Percentiles rank a stretch among this genome's conserved stretches.
These are phyloP conservation scores for Neofelis nebulosa DNA, from an alignment of 2,113 vertebrate genomes.

Conservation along the genomic window DNA sequence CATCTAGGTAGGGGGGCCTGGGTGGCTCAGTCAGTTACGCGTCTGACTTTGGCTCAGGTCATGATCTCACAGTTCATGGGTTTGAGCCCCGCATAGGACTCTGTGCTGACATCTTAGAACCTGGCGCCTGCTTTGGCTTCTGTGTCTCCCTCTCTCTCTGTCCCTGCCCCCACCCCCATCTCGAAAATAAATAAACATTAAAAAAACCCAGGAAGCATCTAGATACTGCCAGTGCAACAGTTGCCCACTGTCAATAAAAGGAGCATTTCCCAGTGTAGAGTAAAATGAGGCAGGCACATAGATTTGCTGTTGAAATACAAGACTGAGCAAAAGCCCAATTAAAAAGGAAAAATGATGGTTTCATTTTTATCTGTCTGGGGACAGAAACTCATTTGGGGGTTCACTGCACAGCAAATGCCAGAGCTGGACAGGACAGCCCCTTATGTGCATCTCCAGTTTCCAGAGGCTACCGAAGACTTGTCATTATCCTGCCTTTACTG, in stretches of 20 bases:
- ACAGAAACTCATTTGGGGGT: conserved; percentile 81
- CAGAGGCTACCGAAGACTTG: neutral
- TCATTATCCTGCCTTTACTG: neutral
- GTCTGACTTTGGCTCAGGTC: no score
- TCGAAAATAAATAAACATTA: no score
- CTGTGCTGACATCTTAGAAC: no score
- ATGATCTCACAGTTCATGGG: no score
- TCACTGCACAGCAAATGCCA: conserved; percentile 80
- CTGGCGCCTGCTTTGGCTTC: no score
- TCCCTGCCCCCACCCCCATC: no score
- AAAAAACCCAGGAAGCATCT: conserved; percentile 62
- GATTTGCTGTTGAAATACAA: conserved; percentile 77
- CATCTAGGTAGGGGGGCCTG: conserved; percentile 4
- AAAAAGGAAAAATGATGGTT: neutral
- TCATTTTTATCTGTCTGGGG: conserved; percentile 68
- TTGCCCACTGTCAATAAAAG: conserved; percentile 77
- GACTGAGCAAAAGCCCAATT: conserved; percentile 67
- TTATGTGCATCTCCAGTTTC: conserved; percentile 3
- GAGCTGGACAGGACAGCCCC: conserved; percentile 28
- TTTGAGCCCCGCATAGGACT: no score
- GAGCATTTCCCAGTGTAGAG: conserved; percentile 85
- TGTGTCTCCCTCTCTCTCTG: no score
- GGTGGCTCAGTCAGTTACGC: no score
- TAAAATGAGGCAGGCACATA: conserved; percentile 85
- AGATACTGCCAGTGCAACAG: conserved; percentile 62